Evolutionary conservation across 2,888 invertebrate genomes (phyloP).

Genomic region (Hedya salicella): DNA sequence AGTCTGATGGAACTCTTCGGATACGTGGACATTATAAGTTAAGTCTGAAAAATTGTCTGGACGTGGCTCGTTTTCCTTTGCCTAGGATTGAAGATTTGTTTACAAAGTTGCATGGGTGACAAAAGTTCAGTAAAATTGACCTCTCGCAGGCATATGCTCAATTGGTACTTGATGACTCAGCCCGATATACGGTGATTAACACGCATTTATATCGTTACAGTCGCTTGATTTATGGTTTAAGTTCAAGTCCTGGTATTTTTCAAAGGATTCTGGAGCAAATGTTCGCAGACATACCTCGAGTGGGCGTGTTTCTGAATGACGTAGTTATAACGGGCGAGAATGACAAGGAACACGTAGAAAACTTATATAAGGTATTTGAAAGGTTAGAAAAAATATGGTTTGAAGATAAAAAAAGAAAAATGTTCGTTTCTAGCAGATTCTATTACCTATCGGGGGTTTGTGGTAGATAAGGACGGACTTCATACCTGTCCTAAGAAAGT

Average conservation of each 20-base stretch:
- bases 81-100: too few relatives aligned
- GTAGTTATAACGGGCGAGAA: neutral
- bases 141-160: too few relatives aligned
- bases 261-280: neutral
- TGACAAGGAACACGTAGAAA: neutral
- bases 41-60: too few relatives aligned
- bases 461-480: too few relatives aligned
- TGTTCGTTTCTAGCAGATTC: rapidly evolving
- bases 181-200: neutral
- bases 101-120: too few relatives aligned
- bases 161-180: neutral
- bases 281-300: neutral
- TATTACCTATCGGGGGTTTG: too few relatives aligned
- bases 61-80: too few relatives aligned
- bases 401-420: rapidly evolving
- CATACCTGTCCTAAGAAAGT: too few relatives aligned
- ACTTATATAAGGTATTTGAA: neutral
- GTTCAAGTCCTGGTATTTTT: neutral
- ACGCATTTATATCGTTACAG: neutral
- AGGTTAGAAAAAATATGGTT: neutral
- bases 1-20: too few relatives aligned
- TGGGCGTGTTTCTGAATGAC: neutral
- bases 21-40: too few relatives aligned
- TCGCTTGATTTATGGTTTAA: neutral
- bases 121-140: too few relatives aligned